These are phyloP conservation scores for Caenorhabditis inopinata DNA, from an alignment of 1,140 invertebrate genomes.

Conservation along the genomic window DNA sequence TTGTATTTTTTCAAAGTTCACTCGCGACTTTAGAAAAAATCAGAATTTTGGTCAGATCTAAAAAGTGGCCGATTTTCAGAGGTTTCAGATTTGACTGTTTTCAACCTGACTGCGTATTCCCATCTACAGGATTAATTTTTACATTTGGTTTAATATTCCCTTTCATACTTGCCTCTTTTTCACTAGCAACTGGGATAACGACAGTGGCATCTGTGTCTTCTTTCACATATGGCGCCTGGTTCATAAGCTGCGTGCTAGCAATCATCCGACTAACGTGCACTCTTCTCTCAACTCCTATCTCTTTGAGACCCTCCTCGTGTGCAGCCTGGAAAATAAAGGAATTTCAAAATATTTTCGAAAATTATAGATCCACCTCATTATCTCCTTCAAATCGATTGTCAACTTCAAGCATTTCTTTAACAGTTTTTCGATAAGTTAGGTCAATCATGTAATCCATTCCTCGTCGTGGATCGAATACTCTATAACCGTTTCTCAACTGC, in stretches of 20 bases:
- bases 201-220: conserved; percentile 65
- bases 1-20: no score
- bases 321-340: not conserved
- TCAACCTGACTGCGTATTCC: no score
- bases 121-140: no score
- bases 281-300: conserved; percentile 22
- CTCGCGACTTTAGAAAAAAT: no score
- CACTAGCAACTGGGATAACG: conserved; percentile 53
- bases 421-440: conserved; percentile 52
- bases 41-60: no score
- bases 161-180: not conserved
- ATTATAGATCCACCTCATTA: not conserved
- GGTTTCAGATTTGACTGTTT: no score
- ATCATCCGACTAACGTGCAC: conserved; percentile 54
- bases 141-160: no score
- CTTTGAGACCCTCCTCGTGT: conserved; percentile 8
- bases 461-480: conserved; percentile 56
- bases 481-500: conserved; percentile 55
- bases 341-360: not conserved
- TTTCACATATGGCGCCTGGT: conserved; percentile 66
- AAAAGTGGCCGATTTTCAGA: no score
- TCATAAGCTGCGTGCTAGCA: conserved; percentile 57
- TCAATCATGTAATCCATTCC: conserved; percentile 66
- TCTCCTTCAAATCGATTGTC: conserved; percentile 12
- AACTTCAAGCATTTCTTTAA: not conserved